A percentile compares a stretch with the other conserved stretches of the same genome.
These are phyloP conservation scores for Pseudochromis fuscus DNA, from an alignment of 2,797 vertebrate genomes.

Conservation along the genomic window DNA sequence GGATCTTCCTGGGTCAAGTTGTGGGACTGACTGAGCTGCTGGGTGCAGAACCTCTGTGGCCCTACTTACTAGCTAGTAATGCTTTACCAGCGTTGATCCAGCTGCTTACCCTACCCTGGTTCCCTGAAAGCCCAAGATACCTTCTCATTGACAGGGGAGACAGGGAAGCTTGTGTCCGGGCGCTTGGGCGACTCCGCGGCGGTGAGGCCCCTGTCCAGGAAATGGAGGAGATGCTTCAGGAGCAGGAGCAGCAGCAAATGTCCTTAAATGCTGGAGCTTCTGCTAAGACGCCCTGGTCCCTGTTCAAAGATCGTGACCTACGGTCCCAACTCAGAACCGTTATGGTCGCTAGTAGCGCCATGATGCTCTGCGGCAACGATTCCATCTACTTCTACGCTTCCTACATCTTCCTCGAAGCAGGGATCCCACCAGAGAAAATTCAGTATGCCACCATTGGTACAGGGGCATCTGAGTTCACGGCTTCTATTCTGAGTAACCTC, in stretches of 20 bases:
- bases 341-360: conserved; percentile 87
- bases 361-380: conserved; percentile 94
- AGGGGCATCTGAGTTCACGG: conserved; percentile 88
- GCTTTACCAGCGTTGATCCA: conserved; percentile 88
- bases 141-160: conserved; percentile 91
- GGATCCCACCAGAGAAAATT: conserved; percentile 85
- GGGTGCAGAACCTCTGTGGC: conserved; percentile 87
- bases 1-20: conserved; percentile 90
- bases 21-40: conserved; percentile 90
- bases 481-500: conserved; percentile 83
- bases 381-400: conserved; percentile 91
- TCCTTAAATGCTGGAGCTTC: conserved; percentile 43
- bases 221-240: conserved; percentile 90
- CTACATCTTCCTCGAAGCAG: conserved; percentile 88
- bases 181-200: conserved; percentile 85
- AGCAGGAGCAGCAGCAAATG: conserved; percentile 74
- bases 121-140: conserved; percentile 93
- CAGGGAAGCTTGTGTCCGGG: conserved; percentile 84
- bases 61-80: conserved; percentile 90
- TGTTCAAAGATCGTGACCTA: conserved; percentile 80
- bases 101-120: conserved; percentile 88
- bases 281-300: conserved; percentile 80
- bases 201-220: conserved; percentile 78
- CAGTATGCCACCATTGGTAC: conserved; percentile 89
- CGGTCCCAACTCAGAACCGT: conserved; percentile 85